phyloP scores from a whole-genome alignment of 1,140 invertebrate species.

The Orchestia grillus region DNA sequence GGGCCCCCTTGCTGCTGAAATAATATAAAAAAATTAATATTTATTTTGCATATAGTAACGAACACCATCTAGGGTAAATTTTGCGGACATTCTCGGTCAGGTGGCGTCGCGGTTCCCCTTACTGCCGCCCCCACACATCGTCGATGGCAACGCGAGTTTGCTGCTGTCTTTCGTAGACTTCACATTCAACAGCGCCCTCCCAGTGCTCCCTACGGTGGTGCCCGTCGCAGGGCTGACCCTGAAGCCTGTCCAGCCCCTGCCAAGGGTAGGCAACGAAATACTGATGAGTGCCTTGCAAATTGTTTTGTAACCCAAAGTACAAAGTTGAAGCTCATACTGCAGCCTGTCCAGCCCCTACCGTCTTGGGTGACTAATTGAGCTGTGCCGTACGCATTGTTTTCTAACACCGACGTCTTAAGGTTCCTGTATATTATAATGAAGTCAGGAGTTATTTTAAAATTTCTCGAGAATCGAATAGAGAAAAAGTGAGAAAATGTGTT shows the following conservation, averaged over 20 bases:
- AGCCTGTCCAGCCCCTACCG: no score
- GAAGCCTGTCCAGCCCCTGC: neutral
- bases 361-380: no score
- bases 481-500: no score
- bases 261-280: neutral
- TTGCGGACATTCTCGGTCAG: neutral
- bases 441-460: no score
- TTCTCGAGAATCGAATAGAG: no score
- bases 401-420: no score
- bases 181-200: neutral
- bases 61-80: no score
- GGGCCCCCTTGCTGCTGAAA: no score
- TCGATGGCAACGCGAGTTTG: neutral
- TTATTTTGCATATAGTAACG: no score
- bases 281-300: neutral
- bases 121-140: neutral
- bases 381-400: no score
- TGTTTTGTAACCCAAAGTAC: neutral
- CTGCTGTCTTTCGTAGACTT: neutral
- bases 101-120: neutral
- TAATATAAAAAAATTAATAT: no score
- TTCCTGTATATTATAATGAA: no score
- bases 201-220: neutral
- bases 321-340: neutral
- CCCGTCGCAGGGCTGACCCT: neutral